A percentile compares a stretch with the other conserved stretches of the same genome.
phyloP scores from a whole-genome alignment of 2,113 vertebrate genomes.

The Brienomyrus longianalis region DNA sequence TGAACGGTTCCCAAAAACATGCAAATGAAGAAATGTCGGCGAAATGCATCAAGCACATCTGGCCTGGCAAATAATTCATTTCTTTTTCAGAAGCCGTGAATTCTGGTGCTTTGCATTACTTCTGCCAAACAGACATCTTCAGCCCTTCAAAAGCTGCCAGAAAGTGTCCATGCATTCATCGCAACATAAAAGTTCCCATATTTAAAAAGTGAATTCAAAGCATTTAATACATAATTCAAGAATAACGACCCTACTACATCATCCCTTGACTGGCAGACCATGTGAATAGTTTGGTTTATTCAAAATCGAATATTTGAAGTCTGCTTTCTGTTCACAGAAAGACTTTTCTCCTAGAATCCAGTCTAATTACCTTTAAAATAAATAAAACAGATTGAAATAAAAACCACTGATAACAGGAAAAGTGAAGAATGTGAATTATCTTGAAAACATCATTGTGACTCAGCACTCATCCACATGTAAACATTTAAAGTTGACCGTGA shows the following conservation, averaged over 20 bases:
- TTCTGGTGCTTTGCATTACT: not conserved
- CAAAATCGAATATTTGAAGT: constrained; percentile 5
- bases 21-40: constrained; percentile 18
- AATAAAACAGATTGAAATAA: not conserved
- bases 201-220: constrained; percentile 18
- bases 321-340: not conserved
- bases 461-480: constrained; percentile 7
- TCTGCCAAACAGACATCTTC: constrained; percentile 10
- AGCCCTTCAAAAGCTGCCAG: constrained; percentile 15
- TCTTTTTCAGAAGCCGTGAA: not conserved
- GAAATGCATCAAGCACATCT: constrained; percentile 19
- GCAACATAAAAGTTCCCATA: constrained; percentile 12
- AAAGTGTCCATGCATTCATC: not conserved
- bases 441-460: not conserved
- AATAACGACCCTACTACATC: not conserved
- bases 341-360: not conserved
- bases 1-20: not conserved
- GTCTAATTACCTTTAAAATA: not conserved
- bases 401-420: not conserved
- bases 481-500: not conserved
- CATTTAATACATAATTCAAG: constrained; percentile 14
- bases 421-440: not conserved
- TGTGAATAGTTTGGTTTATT: constrained; percentile 9
- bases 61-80: constrained; percentile 20
- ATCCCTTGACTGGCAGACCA: not conserved